A percentile compares a stretch with the other conserved stretches of the same genome.
phyloP scores from a whole-genome alignment of 2,797 vertebrate genomes.

The Sebastiscus albofasciatus region DNA sequence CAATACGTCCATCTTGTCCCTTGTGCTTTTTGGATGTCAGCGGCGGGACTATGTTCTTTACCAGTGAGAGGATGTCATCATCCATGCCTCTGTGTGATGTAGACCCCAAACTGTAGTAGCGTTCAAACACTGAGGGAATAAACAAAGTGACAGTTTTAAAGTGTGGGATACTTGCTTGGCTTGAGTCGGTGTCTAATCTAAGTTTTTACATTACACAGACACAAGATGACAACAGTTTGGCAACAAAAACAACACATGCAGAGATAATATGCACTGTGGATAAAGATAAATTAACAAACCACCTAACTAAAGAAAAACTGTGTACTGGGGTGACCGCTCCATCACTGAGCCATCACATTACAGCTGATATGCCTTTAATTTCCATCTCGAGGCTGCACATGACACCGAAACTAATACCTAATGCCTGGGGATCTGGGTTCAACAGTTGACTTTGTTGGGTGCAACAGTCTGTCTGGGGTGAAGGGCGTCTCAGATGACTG shows the following conservation, averaged over 20 bases:
- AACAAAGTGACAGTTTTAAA: slow-evolving; percentile 24
- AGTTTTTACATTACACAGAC: neutral
- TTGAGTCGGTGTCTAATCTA: neutral
- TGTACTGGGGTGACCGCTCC: neutral
- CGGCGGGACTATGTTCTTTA: slow-evolving; percentile 90
- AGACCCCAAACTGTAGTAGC: slow-evolving; percentile 84
- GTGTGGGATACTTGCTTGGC: neutral
- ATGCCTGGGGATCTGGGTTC: slow-evolving; percentile 56
- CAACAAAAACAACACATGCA: neutral
- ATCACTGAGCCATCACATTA: slow-evolving; percentile 16
- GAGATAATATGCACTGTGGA: neutral
- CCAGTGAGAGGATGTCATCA: slow-evolving; percentile 86
- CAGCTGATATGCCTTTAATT: slow-evolving; percentile 14
- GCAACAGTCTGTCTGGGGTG: slow-evolving; percentile 65
- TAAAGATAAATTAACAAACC: neutral
- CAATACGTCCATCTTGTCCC: slow-evolving; percentile 95
- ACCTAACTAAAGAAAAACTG: neutral
- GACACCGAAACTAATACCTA: slow-evolving; percentile 70
- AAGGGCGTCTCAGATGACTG: slow-evolving; percentile 69
- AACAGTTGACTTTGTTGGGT: slow-evolving; percentile 54
- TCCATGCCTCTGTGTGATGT: slow-evolving; percentile 88
- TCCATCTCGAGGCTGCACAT: slow-evolving; percentile 30
- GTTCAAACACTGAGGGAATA: slow-evolving; percentile 87
- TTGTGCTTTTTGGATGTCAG: slow-evolving; percentile 92
- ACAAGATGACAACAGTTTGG: neutral